A percentile compares a stretch with the other conserved stretches of the same genome.
phyloP scores from a whole-genome alignment of 2,888 invertebrate species.

The Hydrotaea cyrtoneurina region DNA sequence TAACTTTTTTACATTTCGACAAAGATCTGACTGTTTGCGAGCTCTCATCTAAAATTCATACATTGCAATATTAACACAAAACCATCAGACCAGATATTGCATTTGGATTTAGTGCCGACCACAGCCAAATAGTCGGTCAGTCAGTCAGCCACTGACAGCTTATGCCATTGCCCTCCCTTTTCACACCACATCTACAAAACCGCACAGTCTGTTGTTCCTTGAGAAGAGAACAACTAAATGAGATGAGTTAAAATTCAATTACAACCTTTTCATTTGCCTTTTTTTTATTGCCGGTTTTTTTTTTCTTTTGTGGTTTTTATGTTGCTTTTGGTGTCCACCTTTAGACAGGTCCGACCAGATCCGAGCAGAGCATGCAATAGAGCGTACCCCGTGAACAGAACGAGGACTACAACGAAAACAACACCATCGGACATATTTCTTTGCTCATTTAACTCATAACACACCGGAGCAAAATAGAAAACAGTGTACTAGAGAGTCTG shows the following conservation, averaged over 20 bases:
- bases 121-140: too few relatives aligned
- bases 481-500: too few relatives aligned
- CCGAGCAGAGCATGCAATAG: background rate
- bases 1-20: too few relatives aligned
- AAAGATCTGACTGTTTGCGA: too few relatives aligned
- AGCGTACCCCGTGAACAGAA: background rate
- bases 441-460: constrained; percentile 18
- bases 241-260: constrained; percentile 12
- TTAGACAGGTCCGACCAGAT: background rate
- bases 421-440: background rate
- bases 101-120: background rate
- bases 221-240: background rate
- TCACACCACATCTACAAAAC: background rate
- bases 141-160: background rate
- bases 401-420: background rate
- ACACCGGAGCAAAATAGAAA: constrained; percentile 1
- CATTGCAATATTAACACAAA: background rate
- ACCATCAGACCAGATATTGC: background rate
- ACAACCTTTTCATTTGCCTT: background rate
- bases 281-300: background rate
- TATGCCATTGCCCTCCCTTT: background rate
- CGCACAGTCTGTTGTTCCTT: background rate
- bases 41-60: too few relatives aligned
- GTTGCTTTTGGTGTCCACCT: background rate
- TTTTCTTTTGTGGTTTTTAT: constrained; percentile 9